Conservation (phyloP, 2,113 vertebrate genomes). For the Triplophysa rosa region DNA sequence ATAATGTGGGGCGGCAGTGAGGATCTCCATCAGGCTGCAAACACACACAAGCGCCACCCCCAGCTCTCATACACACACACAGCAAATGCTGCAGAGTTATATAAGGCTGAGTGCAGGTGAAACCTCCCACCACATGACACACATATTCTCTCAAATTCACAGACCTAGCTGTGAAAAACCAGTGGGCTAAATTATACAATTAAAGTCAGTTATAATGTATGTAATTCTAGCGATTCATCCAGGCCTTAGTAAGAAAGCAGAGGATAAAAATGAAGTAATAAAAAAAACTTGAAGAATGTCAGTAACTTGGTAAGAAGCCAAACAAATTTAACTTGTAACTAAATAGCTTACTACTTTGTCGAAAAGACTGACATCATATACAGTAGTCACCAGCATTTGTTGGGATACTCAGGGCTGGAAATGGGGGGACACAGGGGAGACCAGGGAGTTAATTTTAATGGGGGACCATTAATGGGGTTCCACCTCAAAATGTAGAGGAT, state of each 20-base stretch:
- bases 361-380: too few relatives aligned
- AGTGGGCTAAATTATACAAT: constrained; percentile 1
- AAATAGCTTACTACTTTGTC: neutral
- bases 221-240: neutral
- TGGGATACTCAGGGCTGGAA: too few relatives aligned
- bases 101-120: constrained; percentile 45
- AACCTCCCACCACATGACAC: constrained; percentile 35
- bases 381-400: too few relatives aligned
- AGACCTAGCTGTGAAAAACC: neutral
- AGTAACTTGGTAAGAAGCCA: neutral
- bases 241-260: neutral
- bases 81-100: constrained; percentile 53
- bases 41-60: neutral
- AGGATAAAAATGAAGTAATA: constrained; percentile 13
- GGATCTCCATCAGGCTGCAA: constrained; percentile 37
- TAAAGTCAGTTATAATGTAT: neutral
- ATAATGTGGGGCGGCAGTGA: constrained; percentile 61
- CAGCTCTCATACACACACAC: constrained; percentile 5
- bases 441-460: too few relatives aligned
- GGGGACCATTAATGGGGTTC: too few relatives aligned
- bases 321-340: neutral
- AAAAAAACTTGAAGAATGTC: neutral
- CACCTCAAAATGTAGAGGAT: too few relatives aligned
- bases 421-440: too few relatives aligned
- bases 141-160: constrained; percentile 24